Base-by-base conservation (phyloP, 92 coral and sea anemone species). In the Porites lobata region DNA sequence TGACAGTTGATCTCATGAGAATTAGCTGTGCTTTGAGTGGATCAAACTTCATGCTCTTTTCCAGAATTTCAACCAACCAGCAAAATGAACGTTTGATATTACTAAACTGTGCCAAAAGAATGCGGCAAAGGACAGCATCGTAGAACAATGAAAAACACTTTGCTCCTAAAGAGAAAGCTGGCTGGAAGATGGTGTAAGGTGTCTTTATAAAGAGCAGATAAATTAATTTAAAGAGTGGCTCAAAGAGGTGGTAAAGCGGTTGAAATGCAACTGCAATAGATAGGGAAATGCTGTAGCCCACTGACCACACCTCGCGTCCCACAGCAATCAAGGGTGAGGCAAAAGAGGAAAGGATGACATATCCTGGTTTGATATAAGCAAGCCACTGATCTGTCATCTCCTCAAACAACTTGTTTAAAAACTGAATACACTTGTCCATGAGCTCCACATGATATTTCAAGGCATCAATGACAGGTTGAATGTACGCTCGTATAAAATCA, bases 331-430 rank as follows among this genome's bases (percentile, higher is more conserved):
- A 70, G 0, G 99, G 99, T 18, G 98, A 82, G 9, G 95, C 96
- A 38, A 93, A 83, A 1, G 98, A 87, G 3, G 96, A 83, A 22
- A 92, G 67, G 17, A 97, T 88, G 21, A 96, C 96, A 86, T 93
- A 94, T 8, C 90, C 96, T 72, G 99, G 99, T 79, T 95, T 95
- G 9, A 97, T 75, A 77, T 96, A 96, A 6, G 96, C 94, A 67
- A 97, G 89, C 99, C 99, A 97, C 65, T 92, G 98, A 17, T 87
- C 77, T 22, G 99, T 97, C 80, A 93, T 87, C 69, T 96, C 95
- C 63, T 97, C 99, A 15, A 97, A 91, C 61, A 97, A 81, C 5
- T 91, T 81, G 84, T 96, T 95, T 14, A 93, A 85, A 65, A 97
- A 65, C 22, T 88, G 96, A 71, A 97, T 85, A 15, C 89, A 57